Base-by-base conservation (phyloP, 2,888 invertebrate species). In the Lottia gigantea region DNA sequence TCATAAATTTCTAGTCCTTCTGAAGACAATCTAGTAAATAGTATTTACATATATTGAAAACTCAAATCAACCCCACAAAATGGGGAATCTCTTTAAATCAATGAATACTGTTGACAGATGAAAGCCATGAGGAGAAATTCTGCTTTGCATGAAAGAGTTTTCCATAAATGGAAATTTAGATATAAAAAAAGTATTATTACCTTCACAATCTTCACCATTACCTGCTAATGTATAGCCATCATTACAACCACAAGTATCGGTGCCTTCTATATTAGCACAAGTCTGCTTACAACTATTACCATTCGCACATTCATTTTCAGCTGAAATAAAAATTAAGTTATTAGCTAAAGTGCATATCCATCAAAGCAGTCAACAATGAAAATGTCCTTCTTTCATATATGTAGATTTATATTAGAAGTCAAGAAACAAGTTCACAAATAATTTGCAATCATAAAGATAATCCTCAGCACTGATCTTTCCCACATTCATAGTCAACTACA, bases 151-250 rank as follows among this genome's bases (percentile, higher is more conserved):
- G 6, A 8, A 40, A 8, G 40, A 40, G 40, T 40, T 40, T 6
- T 40, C 31, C 45, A 12, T n/a, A 7, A 19, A 26, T 15, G 55
- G 31, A 12, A 46, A 49, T 46, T 15, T 12, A 40, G 12, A 14
- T 64, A n/a, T 12, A 15, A 16, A 14, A 2, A n/a, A 25, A 19
- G 6, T 11, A 45, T 25, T 7, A 55, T 46, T 64, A 73, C 72
- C 68, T 61, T 64, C n/a, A 62, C 75, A 75, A 14, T 19, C 66
- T 19, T 1, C n/a, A n/a, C n/a, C 16, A 2, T 25, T 62, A 45
- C 68, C 64, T n/a, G 66, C 23, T 7, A 73, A 40, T 23, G 46
- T 31, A 64, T 63, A 72, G 19, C 75, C 75, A 55, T 73, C 62
- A 1, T 62, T 49, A 47, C 74, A 74, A 46, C n/a, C 62, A 46